Base-by-base conservation (phyloP, 1,140 invertebrate genomes). In the Plodia interpunctella region DNA sequence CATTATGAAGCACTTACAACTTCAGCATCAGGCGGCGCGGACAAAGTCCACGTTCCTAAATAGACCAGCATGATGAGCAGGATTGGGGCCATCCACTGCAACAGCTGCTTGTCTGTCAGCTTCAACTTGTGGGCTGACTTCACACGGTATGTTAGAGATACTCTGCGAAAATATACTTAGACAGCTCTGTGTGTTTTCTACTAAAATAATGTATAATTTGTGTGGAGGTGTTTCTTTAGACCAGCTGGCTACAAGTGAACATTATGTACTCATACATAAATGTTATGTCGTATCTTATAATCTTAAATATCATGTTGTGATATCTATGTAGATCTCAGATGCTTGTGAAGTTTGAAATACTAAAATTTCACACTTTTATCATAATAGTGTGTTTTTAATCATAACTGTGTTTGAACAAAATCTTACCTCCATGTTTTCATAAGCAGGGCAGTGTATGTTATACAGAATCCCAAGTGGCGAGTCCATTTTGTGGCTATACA, bases 101-200 rank as follows among this genome's bases (percentile, higher is more conserved):
- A 78, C 30, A 98, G 80, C 74, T 95, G 96, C 76, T 96, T 96
- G 86, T 98, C 97, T 1, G 97, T 97, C 20, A 98, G 88, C 74
- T 97, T 97, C 15, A 98, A 93, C 83, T 97, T 97, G 70, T 98
- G 97, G 0, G 96, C 96, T 20, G 96, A 97, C 80, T 98, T 97
- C 0, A 98, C 96, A n/a, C 96, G 93, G 88, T 98, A 98, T 13
- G 97, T 98, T 49, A 98, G 89, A 0, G 97, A 98, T 25, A 98
- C 97, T 71, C 97, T 97, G 85, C 2, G 90, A 87, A 57, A 51
- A 25, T n/a, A 10, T 38, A 17, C 0, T n/a, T 44, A 15, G 2
- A 38, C 5, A 44, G 5, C 10, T 15, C 5, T n/a, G n/a, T n/a
- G n/a, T n/a, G n/a, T n/a, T n/a, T n/a, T n/a, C n/a, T n/a, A n/a